These are phyloP conservation scores for Leucozona laternaria DNA, from an alignment of 2,888 invertebrate species.

Conservation along the genomic window DNA sequence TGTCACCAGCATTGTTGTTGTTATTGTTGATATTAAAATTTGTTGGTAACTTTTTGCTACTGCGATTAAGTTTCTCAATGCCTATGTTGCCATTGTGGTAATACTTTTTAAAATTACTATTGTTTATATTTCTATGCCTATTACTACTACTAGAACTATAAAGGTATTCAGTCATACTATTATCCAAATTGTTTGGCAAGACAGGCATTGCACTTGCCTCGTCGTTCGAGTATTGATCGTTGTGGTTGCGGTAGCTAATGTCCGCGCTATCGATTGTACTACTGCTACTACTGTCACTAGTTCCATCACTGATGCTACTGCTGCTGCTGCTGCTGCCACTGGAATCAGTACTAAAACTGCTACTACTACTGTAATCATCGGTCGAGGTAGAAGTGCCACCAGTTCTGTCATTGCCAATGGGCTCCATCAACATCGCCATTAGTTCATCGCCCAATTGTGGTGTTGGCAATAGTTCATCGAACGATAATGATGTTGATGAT, in stretches of 20 bases:
- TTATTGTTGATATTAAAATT: slow-evolving; percentile 61
- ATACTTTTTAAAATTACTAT: slow-evolving; percentile 75
- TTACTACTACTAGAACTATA: slow-evolving; percentile 77
- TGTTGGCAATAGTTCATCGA: slow-evolving; percentile 59
- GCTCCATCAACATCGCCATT: slow-evolving; percentile 59
- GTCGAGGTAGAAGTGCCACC: slow-evolving; percentile 67
- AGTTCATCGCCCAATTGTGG: slow-evolving; percentile 57
- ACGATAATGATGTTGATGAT: slow-evolving; percentile 49
- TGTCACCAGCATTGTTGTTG: slow-evolving; percentile 57
- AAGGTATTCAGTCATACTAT: slow-evolving; percentile 78
- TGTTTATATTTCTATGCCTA: slow-evolving; percentile 72
- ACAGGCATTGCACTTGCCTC: slow-evolving; percentile 77
- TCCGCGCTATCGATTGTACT: slow-evolving; percentile 53
- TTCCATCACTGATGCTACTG: slow-evolving; percentile 28
- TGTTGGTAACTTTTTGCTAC: slow-evolving; percentile 73
- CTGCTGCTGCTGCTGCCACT: slow-evolving; percentile 21
- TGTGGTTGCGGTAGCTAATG: slow-evolving; percentile 56
- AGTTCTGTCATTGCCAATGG: slow-evolving; percentile 61
- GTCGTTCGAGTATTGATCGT: slow-evolving; percentile 77
- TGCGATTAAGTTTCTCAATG: slow-evolving; percentile 78
- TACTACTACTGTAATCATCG: slow-evolving; percentile 65
- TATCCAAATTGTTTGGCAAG: slow-evolving; percentile 77
- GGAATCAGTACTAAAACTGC: slow-evolving; percentile 42
- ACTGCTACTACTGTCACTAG: slow-evolving; percentile 58
- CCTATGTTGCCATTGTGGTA: slow-evolving; percentile 74